Conservation (phyloP, 2,797 vertebrate species). For the Crenichthys baileyi region DNA sequence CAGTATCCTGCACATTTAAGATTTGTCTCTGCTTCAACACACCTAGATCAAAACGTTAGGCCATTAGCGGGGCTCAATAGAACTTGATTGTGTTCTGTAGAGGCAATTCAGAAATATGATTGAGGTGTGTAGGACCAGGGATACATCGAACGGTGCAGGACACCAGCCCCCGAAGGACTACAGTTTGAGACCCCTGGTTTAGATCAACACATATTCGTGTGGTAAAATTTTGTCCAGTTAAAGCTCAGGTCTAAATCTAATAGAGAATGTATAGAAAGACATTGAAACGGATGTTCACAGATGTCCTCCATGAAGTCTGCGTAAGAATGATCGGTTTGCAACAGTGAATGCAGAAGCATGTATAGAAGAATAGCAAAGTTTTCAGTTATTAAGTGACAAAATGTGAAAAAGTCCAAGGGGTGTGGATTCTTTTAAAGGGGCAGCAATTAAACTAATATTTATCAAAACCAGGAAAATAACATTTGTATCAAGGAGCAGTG, state of each 20-base stretch:
- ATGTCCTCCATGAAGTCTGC: neutral
- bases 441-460: neutral
- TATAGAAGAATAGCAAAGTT: neutral
- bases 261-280: neutral
- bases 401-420: neutral
- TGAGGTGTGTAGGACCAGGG: neutral
- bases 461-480: neutral
- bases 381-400: neutral
- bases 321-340: neutral
- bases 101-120: neutral
- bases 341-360: neutral
- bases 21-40: neutral
- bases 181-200: neutral
- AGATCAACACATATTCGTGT: neutral
- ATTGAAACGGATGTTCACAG: neutral
- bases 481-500: conserved; percentile 17
- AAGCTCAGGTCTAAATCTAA: neutral
- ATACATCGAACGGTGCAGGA: too few species aligned
- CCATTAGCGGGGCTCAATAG: neutral
- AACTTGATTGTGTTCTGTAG: neutral
- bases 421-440: neutral
- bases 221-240: neutral
- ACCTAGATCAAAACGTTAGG: neutral
- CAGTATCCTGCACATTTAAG: neutral
- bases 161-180: too few species aligned